Conservation (phyloP, 1,140 invertebrate genomes). For the Hermetia illucens region DNA sequence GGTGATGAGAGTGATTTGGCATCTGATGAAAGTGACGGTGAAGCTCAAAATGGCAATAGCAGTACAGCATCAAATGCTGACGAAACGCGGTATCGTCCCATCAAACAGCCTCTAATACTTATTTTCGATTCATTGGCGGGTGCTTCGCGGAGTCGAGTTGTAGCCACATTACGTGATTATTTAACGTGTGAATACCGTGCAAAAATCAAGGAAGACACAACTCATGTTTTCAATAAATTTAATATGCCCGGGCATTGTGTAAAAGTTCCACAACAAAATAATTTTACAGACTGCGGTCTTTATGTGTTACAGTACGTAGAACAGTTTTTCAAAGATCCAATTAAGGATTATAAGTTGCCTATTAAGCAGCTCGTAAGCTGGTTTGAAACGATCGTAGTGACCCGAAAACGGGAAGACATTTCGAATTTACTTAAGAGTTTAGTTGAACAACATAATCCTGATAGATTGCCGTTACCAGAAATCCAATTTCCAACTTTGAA, state of each 20-base stretch:
- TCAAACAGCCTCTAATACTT: constrained; percentile 64
- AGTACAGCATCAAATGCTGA: constrained; percentile 3
- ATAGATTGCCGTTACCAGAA: constrained; percentile 41
- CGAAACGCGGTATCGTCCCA: constrained; percentile 14
- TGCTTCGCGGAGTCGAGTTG: constrained; percentile 61
- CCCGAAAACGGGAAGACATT: constrained; percentile 63
- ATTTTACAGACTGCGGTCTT: constrained; percentile 92
- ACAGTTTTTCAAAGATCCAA: constrained; percentile 77
- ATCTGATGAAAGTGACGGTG: constrained; percentile 48
- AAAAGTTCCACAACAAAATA: constrained; percentile 91
- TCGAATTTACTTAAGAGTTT: constrained; percentile 54
- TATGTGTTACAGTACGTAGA: constrained; percentile 94
- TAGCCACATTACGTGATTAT: constrained; percentile 78
- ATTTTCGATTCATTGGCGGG: constrained; percentile 89
- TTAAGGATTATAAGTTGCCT: constrained; percentile 56
- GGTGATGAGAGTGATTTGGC: constrained; percentile 50
- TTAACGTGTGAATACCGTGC: constrained; percentile 76
- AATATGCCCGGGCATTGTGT: constrained; percentile 70
- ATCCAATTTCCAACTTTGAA: constrained; percentile 49
- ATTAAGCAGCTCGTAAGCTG: constrained; percentile 60
- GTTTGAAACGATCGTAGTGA: constrained; percentile 66
- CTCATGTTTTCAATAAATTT: constrained; percentile 54
- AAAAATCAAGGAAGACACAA: constrained; percentile 42
- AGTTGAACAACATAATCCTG: constrained; percentile 45
- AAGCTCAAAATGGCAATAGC: constrained; percentile 14